These are phyloP conservation scores for Palloptera scutellata DNA, from an alignment of 2,888 invertebrate species.

Conservation along the genomic window DNA sequence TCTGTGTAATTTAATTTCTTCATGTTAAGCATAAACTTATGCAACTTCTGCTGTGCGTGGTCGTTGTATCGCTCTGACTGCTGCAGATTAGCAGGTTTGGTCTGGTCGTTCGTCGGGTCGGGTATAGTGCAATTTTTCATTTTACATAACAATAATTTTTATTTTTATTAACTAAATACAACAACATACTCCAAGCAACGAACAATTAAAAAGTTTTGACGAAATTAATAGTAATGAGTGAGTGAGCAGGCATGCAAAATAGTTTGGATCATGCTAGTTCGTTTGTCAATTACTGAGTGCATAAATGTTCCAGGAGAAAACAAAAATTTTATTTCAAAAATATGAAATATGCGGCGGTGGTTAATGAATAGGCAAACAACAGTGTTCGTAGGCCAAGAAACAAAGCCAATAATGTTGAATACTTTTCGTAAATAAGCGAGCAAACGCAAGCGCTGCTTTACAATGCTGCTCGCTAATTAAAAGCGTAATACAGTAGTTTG, in stretches of 20 bases:
- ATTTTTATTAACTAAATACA: neutral
- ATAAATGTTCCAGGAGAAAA: no score
- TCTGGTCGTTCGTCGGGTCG: neutral
- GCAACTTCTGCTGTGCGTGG: constrained; percentile 2
- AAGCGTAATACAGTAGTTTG: constrained; percentile 6
- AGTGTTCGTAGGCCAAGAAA: no score
- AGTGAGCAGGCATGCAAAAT: no score
- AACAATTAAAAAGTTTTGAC: constrained; percentile 12
- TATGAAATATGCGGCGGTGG: no score
- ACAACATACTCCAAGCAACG: neutral
- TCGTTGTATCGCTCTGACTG: neutral
- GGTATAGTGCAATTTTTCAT: constrained; percentile 4
- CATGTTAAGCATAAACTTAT: constrained; percentile 9
- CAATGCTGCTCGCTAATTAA: constrained; percentile 2
- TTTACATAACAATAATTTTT: constrained; percentile 10
- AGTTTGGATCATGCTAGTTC: no score
- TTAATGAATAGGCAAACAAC: no score
- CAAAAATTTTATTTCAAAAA: no score
- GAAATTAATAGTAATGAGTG: neutral
- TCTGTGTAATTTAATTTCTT: neutral
- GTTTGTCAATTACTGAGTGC: no score
- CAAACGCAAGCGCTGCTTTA: no score
- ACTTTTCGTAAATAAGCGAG: no score
- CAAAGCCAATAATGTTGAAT: no score
- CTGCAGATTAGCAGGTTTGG: no score